phyloP scores from a whole-genome alignment of 2,113 vertebrate species.

The Arothron firmamentum region DNA sequence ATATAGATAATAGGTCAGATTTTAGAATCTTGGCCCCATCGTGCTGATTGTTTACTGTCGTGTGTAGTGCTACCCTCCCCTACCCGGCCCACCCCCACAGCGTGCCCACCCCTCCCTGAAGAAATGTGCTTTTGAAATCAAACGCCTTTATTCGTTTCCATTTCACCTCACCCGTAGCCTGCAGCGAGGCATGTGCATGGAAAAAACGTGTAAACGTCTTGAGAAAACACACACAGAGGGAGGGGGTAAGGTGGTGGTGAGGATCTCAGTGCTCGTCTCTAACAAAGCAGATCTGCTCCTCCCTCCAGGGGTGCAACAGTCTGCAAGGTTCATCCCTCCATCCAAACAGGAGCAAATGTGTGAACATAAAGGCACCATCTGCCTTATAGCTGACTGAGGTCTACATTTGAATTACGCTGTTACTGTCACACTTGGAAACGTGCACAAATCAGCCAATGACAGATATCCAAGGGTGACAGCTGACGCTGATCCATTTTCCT shows the following conservation, averaged over 20 bases:
- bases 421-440: too few species aligned
- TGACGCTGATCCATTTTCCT: constrained; percentile 7
- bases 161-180: constrained; percentile 56
- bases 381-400: constrained; percentile 4
- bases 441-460: too few species aligned
- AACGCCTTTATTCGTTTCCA: constrained; percentile 39
- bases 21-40: constrained; percentile 37
- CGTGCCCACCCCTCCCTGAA: constrained; percentile 20
- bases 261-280: constrained; percentile 11
- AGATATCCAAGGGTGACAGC: constrained; percentile 14
- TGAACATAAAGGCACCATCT: constrained; percentile 46
- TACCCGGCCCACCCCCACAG: constrained; percentile 6
- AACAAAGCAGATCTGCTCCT: constrained; percentile 57
- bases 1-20: constrained; percentile 43
- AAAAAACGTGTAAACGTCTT: constrained; percentile 58
- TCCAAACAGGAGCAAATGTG: constrained; percentile 32
- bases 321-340: constrained; percentile 42
- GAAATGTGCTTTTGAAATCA: constrained; percentile 44
- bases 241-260: too few species aligned
- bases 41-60: constrained; percentile 45
- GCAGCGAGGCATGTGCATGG: constrained; percentile 63
- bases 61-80: constrained; percentile 25
- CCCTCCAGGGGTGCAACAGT: constrained; percentile 47
- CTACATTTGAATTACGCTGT: too few species aligned
- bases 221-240: constrained; percentile 23